These are phyloP conservation scores for Pterophyllum scalare DNA, from an alignment of 2,113 vertebrate genomes.

Conservation along the genomic window DNA sequence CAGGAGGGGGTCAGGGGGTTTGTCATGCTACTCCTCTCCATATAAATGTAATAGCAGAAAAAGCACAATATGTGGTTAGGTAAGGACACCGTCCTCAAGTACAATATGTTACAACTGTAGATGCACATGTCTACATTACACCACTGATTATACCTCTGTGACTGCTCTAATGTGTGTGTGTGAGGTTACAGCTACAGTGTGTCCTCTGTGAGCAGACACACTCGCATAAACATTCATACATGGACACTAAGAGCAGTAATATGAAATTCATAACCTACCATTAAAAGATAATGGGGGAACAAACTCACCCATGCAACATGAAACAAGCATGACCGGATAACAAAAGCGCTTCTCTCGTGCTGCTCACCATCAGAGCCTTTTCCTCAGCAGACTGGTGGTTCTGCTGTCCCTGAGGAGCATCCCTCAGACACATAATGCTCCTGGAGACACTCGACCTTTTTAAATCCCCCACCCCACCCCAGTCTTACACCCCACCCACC, in stretches of 20 bases:
- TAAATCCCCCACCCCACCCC: slow-evolving; percentile 39
- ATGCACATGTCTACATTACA: too few relatives aligned
- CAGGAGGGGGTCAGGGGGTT: too few relatives aligned
- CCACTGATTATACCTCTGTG: too few relatives aligned
- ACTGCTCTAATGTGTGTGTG: neutral
- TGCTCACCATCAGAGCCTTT: slow-evolving; percentile 22
- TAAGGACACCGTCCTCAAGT: too few relatives aligned
- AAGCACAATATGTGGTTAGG: too few relatives aligned
- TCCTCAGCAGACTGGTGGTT: slow-evolving; percentile 6
- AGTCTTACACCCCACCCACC: too few relatives aligned
- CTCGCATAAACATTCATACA: neutral
- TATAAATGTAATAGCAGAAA: too few relatives aligned
- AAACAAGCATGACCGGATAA: slow-evolving; percentile 13
- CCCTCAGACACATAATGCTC: slow-evolving; percentile 37
- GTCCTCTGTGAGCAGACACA: neutral
- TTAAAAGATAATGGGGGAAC: slow-evolving; percentile 55
- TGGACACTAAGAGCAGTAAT: neutral
- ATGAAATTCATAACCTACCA: slow-evolving; percentile 36
- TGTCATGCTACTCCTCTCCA: too few relatives aligned
- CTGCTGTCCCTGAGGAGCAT: slow-evolving; percentile 43
- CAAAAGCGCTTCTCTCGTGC: neutral
- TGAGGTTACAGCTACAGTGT: neutral
- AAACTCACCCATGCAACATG: slow-evolving; percentile 23
- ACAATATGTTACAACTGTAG: too few relatives aligned
- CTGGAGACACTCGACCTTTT: slow-evolving; percentile 62